These are phyloP conservation scores for Phocoena phocoena DNA, from an alignment of 2,113 vertebrate genomes.

Conservation along the genomic window DNA sequence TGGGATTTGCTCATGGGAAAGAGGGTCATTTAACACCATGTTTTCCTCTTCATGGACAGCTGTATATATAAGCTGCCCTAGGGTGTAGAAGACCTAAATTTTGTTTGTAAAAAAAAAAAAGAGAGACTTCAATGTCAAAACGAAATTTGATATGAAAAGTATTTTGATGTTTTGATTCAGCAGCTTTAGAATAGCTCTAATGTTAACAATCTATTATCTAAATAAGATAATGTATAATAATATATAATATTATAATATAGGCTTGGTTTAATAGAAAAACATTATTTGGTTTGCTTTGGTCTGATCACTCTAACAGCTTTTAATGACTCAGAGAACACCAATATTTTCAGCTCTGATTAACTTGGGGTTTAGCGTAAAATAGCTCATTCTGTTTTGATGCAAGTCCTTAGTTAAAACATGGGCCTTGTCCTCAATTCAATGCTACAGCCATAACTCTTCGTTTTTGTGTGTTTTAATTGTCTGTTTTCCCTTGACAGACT, in stretches of 20 bases:
- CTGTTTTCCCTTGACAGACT: neutral
- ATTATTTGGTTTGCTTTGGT: neutral
- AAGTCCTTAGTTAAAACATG: neutral
- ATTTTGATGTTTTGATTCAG: neutral
- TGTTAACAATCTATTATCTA: too few species aligned
- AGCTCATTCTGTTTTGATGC: neutral
- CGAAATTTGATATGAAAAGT: neutral
- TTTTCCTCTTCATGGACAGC: conserved; percentile 46
- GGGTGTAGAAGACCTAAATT: neutral
- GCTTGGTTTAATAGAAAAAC: neutral
- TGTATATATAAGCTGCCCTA: neutral
- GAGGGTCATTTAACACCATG: conserved; percentile 43
- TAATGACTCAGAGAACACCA: neutral
- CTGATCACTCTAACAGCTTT: neutral
- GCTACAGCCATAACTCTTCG: neutral
- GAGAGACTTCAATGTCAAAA: neutral
- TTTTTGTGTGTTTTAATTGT: neutral
- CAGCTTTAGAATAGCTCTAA: neutral
- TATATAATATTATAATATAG: too few species aligned
- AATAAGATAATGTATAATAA: too few species aligned
- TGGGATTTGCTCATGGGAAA: conserved; percentile 40
- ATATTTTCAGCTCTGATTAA: neutral
- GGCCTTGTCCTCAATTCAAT: neutral
- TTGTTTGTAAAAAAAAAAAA: neutral
- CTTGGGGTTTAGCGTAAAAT: conserved; percentile 23